These are phyloP conservation scores for Megathymus violae DNA, from an alignment of 1,140 invertebrate species.

Conservation along the genomic window DNA sequence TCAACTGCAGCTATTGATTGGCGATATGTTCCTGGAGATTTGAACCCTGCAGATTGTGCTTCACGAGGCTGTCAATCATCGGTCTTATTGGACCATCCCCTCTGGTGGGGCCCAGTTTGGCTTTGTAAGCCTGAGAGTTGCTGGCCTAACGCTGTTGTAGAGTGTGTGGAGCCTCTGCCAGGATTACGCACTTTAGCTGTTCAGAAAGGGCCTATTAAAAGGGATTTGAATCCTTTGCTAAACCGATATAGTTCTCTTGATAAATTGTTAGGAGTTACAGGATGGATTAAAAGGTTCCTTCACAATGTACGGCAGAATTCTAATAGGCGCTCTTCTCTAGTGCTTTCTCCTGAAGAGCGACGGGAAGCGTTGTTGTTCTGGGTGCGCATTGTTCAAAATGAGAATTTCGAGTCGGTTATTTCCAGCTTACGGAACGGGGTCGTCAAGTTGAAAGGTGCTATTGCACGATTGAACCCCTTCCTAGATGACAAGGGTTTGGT, in stretches of 20 bases:
- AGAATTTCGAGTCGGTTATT: not conserved
- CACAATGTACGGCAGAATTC: conserved; percentile 15
- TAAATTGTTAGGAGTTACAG: conserved; percentile 24
- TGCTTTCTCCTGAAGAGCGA: conserved; percentile 19
- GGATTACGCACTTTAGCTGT: conserved; percentile 7
- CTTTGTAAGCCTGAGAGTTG: conserved; percentile 18
- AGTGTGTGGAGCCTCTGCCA: conserved; percentile 9
- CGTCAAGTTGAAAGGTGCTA: conserved; percentile 23
- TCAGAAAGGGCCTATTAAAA: not conserved
- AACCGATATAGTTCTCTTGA: conserved; percentile 17
- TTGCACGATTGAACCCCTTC: conserved; percentile 23
- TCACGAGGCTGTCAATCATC: conserved; percentile 31
- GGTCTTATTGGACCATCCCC: not conserved
- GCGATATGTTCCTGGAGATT: conserved; percentile 25
- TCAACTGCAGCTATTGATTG: conserved; percentile 11
- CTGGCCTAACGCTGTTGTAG: conserved; percentile 4
- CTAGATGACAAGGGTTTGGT: conserved; percentile 18
- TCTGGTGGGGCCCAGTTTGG: conserved; percentile 34
- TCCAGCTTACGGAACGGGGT: conserved; percentile 3
- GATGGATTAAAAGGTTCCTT: conserved; percentile 27
- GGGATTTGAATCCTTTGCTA: conserved; percentile 4
- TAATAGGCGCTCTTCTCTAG: conserved; percentile 4
- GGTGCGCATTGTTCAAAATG: not conserved
- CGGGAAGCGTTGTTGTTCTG: conserved; percentile 6
- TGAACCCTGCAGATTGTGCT: conserved; percentile 32